phyloP scores from a whole-genome alignment of 2,797 vertebrate genomes.

The Sebastes jordani region DNA sequence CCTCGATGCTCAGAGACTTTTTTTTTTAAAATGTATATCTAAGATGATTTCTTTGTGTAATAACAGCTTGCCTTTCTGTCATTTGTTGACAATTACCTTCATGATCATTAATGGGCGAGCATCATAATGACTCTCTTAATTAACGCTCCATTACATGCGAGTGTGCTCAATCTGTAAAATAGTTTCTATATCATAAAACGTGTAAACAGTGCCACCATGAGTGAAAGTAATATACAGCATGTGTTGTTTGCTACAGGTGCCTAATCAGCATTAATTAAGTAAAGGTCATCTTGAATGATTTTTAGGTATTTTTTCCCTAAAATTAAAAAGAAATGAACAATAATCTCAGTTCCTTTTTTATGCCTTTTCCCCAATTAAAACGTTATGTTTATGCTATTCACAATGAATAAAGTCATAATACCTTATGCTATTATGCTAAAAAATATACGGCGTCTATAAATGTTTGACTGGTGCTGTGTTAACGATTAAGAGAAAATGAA shows the following conservation, averaged over 20 bases:
- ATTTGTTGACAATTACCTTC: background rate
- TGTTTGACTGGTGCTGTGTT: background rate
- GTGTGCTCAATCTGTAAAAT: background rate
- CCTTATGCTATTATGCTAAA: background rate
- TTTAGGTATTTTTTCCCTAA: background rate
- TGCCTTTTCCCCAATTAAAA: background rate
- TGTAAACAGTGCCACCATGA: background rate
- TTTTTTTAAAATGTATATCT: background rate
- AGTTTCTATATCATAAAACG: background rate
- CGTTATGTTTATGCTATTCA: background rate
- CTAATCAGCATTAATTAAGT: background rate
- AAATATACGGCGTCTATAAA: background rate
- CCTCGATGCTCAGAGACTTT: background rate
- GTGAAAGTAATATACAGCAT: background rate
- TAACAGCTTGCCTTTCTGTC: background rate
- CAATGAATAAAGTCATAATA: background rate
- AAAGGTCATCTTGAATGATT: background rate
- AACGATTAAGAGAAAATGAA: conserved; percentile 25
- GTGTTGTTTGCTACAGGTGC: background rate
- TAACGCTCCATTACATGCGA: background rate
- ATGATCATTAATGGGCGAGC: background rate
- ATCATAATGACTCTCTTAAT: background rate
- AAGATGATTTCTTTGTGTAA: background rate
- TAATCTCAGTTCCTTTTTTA: background rate
- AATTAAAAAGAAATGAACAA: background rate